These are phyloP conservation scores for Anisognathus igniventris DNA, from an alignment of 2,797 vertebrate genomes.

Conservation along the genomic window DNA sequence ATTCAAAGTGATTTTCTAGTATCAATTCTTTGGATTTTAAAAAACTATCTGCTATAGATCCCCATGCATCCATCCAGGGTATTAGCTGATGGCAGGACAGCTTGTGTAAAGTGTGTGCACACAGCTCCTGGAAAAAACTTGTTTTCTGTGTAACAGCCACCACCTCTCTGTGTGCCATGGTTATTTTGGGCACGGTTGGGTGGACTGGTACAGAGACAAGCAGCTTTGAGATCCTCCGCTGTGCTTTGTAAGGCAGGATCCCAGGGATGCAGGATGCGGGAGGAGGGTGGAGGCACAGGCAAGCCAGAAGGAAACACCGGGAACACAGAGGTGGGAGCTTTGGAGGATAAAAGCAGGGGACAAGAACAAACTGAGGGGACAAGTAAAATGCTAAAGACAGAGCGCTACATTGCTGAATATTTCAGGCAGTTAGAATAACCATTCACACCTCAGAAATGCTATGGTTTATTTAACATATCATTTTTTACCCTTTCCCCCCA, in stretches of 20 bases:
- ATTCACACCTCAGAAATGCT: neutral
- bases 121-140: neutral
- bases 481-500: neutral
- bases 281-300: neutral
- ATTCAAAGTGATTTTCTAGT: neutral
- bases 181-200: neutral
- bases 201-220: neutral
- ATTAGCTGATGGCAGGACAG: neutral
- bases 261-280: neutral
- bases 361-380: neutral
- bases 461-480: neutral
- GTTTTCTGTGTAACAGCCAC: neutral
- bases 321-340: fast-evolving
- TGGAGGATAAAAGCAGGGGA: neutral
- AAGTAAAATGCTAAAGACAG: neutral
- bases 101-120: neutral
- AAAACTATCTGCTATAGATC: neutral
- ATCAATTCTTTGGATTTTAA: neutral
- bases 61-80: fast-evolving
- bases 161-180: fast-evolving
- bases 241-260: neutral
- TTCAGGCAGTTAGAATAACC: neutral
- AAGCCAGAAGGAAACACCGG: neutral
- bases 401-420: neutral
- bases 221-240: neutral